Base-by-base conservation (phyloP, 2,797 vertebrate genomes). In the Pseudochirops corinnae region DNA sequence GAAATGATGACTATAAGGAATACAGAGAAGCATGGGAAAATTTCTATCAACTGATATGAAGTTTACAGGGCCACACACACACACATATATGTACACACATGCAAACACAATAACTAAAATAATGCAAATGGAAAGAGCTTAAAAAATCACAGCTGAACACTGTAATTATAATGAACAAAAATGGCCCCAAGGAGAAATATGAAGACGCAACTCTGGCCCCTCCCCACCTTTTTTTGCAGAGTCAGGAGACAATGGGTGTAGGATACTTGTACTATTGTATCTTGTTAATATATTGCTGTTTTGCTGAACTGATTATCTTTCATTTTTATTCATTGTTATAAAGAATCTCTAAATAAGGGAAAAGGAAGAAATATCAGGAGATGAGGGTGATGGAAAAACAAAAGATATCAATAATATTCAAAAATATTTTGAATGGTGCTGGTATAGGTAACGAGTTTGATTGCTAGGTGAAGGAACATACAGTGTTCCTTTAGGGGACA, bases 371-470 rank as follows among this genome's bases (percentile, higher is more conserved):
- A 46, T 82, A 82, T 24, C 2, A 11, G 18, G 74, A 82, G 46
- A 82, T 39, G 39, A 46, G 13, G 21, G 39, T 82, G 39, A 82
- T 46, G 7, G 39, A 82, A 46, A 29, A 82, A 9, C 26, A 24
- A 82, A 74, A 39, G 18, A 46, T 74, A 74, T 74, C 62, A 82
- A 16, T 26, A 46, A 82, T 82, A 82, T 39, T n/a, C 29, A 28
- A 55, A 93, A 82, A 56, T 92, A 39, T 0, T 2, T 0, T 1
- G 7, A 0, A 28, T 55, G 24, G 5, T 0, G 0, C 13, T 26
- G 92, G 56, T 6, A 67, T 56, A 50, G 26, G 92, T 92, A 3
- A 1, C 12, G 50, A 3, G 74, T 24, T 74, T 26, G 74, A 56
- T 39, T 33, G 6, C 13, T 53, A 24, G 0, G 26, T 0, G 91